Conservation (phyloP, 1,140 invertebrate genomes). For the Protaetia brevitarsis region DNA sequence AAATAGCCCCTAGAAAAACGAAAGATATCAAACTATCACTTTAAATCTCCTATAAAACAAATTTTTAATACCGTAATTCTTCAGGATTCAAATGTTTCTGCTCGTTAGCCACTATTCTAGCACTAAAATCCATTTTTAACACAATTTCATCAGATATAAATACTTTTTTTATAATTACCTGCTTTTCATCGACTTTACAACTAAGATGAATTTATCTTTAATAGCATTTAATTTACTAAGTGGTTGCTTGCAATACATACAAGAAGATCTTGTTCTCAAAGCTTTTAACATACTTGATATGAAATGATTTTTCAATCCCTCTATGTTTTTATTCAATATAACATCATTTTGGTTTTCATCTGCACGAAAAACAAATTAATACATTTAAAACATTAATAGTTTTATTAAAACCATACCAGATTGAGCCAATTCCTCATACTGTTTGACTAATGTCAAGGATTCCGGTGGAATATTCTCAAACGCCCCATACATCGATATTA, state of each 20-base stretch:
- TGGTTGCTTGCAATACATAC: constrained; percentile 60
- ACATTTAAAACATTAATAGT: neutral
- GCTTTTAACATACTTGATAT: constrained; percentile 59
- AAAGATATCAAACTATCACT: too few species aligned
- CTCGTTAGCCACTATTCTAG: constrained; percentile 38
- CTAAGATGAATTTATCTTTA: constrained; percentile 59
- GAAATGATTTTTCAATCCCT: constrained; percentile 59
- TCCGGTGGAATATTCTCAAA: constrained; percentile 41
- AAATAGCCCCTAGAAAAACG: constrained; percentile 65
- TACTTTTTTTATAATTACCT: constrained; percentile 23
- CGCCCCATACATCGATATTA: constrained; percentile 39
- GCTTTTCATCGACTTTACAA: constrained; percentile 39
- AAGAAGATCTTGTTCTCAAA: constrained; percentile 56
- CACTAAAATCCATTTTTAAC: neutral
- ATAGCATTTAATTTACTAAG: constrained; percentile 61
- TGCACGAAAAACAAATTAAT: neutral
- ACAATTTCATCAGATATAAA: constrained; percentile 36
- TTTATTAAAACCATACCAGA: neutral
- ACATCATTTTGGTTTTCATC: constrained; percentile 20
- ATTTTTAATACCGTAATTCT: constrained; percentile 44
- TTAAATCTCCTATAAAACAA: too few species aligned
- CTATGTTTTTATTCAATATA: constrained; percentile 58
- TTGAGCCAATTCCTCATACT: constrained; percentile 33
- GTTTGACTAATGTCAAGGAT: constrained; percentile 15
- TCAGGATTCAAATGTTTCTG: constrained; percentile 42